Conservation (phyloP, 2,797 vertebrate genomes). For the Salmo trutta region DNA sequence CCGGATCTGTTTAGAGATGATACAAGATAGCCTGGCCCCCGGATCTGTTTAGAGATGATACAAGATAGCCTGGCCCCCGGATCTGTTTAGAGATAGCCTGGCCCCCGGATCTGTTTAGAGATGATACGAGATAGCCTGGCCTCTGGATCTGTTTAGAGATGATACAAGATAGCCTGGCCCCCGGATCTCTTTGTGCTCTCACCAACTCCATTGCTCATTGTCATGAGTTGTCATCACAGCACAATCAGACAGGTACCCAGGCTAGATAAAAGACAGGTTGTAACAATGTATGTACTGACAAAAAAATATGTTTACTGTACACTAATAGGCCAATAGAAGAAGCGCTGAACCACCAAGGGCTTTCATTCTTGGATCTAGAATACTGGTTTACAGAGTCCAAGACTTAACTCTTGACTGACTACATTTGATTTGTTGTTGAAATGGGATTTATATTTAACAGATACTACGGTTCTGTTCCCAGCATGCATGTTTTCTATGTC, state of each 20-base stretch:
- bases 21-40: background rate
- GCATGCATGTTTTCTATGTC: conserved; percentile 19
- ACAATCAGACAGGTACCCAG: background rate
- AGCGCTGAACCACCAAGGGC: conserved; percentile 60
- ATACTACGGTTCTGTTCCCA: background rate
- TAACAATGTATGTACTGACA: conserved; percentile 7
- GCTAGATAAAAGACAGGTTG: background rate
- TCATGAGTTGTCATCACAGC: background rate
- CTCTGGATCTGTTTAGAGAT: background rate
- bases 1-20: background rate
- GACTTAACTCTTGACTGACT: too few relatives aligned
- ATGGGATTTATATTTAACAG: background rate
- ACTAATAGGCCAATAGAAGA: conserved; percentile 19
- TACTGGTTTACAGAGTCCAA: background rate
- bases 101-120: background rate
- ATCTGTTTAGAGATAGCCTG: too few relatives aligned
- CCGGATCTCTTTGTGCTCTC: background rate
- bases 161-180: background rate
- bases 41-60: background rate
- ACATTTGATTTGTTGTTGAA: background rate
- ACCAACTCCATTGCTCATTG: background rate
- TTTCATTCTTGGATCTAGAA: conserved; percentile 32
- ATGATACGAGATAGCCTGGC: background rate
- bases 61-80: background rate
- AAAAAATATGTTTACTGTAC: background rate